These are phyloP conservation scores for Acomys russatus DNA, from an alignment of 2,797 vertebrate genomes.

Conservation along the genomic window DNA sequence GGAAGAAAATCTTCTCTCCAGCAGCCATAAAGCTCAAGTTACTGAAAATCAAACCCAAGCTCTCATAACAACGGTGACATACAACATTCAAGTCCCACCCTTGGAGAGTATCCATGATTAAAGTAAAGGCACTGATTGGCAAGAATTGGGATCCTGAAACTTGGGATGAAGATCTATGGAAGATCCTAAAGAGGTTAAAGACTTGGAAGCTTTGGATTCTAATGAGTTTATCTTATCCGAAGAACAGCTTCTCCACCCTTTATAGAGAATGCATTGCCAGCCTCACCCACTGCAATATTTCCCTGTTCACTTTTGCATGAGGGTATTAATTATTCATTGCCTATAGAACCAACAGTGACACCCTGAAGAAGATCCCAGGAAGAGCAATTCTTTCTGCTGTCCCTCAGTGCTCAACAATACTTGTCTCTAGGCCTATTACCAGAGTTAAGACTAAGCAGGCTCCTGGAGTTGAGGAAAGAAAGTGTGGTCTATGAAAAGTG, in stretches of 20 bases:
- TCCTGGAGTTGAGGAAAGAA: neutral
- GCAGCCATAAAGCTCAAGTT: neutral
- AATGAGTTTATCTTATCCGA: neutral
- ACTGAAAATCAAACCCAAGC: neutral
- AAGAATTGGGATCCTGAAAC: neutral
- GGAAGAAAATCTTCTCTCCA: neutral
- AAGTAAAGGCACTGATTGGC: neutral
- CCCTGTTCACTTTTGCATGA: neutral
- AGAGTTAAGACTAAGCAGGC: neutral
- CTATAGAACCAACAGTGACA: neutral
- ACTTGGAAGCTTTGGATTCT: neutral
- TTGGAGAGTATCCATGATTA: neutral
- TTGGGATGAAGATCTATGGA: neutral
- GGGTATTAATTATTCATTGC: neutral
- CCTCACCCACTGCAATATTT: neutral
- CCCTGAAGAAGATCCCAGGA: neutral
- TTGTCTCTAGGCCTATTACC: neutral
- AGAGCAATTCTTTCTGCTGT: neutral
- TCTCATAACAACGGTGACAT: neutral
- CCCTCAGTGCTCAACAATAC: neutral
- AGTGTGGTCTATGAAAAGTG: neutral
- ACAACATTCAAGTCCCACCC: neutral
- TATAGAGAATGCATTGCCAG: neutral
- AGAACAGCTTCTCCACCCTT: neutral
- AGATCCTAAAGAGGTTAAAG: neutral